Conservation (phyloP, 1,140 invertebrate genomes). For the Sycophila sp. region DNA sequence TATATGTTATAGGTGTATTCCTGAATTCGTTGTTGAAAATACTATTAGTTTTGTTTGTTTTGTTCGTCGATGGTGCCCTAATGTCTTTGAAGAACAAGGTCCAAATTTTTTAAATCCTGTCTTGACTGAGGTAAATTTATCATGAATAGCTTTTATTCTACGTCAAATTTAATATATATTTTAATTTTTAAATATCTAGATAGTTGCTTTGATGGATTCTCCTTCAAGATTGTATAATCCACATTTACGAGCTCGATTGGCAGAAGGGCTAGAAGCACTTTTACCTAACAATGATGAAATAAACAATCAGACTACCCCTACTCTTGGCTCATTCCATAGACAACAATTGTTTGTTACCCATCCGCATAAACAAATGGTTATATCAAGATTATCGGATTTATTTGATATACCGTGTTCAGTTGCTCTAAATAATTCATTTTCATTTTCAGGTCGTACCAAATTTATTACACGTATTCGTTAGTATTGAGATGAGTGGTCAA, state of each 20-base stretch:
- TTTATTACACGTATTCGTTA: conserved; percentile 91
- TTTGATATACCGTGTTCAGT: background rate
- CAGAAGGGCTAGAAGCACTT: conserved; percentile 87
- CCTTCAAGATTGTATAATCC: conserved; percentile 87
- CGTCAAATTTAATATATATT: too few species aligned
- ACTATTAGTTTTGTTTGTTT: conserved; percentile 83
- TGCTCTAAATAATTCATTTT: background rate
- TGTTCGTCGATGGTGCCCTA: conserved; percentile 72
- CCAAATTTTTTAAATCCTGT: conserved; percentile 74
- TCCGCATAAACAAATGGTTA: conserved; percentile 75
- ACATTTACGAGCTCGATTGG: conserved; percentile 88
- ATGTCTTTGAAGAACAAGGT: conserved; percentile 72
- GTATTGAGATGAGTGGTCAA: conserved; percentile 97
- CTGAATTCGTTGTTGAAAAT: conserved; percentile 92
- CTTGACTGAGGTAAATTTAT: conserved; percentile 73
- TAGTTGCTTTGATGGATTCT: conserved; percentile 76
- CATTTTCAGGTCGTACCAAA: conserved; percentile 74
- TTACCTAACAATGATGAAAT: conserved; percentile 74
- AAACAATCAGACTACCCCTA: conserved; percentile 68
- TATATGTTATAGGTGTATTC: conserved; percentile 75
- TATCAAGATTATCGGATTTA: background rate
- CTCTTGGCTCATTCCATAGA: conserved; percentile 73
- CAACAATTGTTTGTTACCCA: conserved; percentile 83
- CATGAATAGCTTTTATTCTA: too few species aligned
- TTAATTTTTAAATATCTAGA: too few species aligned